Conservation (phyloP, 2,888 invertebrate species). For the Tenthredo livida region DNA sequence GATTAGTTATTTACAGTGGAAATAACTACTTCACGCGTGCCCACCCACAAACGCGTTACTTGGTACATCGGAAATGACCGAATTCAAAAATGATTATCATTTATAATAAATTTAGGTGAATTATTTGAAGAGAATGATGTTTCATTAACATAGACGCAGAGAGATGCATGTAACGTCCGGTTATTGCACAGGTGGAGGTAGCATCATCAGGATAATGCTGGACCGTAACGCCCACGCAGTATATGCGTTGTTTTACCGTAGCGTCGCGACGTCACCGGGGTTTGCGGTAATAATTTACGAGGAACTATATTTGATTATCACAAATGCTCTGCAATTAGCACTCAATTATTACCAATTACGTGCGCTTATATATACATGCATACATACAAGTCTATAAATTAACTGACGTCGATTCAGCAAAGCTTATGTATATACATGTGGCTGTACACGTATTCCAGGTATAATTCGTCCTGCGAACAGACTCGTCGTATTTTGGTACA, state of each 20-base stretch:
- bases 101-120: not conserved
- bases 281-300: conserved; percentile 62
- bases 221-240: conserved; percentile 28
- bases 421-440: not conserved
- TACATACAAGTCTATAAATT: conserved; percentile 61
- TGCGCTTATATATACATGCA: not conserved
- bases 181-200: conserved; percentile 5
- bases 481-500: not conserved
- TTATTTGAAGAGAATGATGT: not conserved
- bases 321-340: conserved; percentile 63
- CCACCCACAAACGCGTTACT: not conserved
- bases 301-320: conserved; percentile 67
- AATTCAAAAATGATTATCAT: not conserved
- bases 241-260: conserved; percentile 26
- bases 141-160: not conserved
- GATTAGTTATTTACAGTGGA: conserved; percentile 6
- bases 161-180: not conserved
- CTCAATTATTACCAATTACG: conserved; percentile 68
- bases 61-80: not conserved
- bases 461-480: not conserved
- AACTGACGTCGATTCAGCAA: conserved; percentile 39
- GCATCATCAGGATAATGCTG: not conserved
- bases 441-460: not conserved
- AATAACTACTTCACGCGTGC: not conserved
- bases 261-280: conserved; percentile 55